Evolutionary conservation across 2,888 invertebrate species (phyloP).

Genomic region (Stenurella melanura): DNA sequence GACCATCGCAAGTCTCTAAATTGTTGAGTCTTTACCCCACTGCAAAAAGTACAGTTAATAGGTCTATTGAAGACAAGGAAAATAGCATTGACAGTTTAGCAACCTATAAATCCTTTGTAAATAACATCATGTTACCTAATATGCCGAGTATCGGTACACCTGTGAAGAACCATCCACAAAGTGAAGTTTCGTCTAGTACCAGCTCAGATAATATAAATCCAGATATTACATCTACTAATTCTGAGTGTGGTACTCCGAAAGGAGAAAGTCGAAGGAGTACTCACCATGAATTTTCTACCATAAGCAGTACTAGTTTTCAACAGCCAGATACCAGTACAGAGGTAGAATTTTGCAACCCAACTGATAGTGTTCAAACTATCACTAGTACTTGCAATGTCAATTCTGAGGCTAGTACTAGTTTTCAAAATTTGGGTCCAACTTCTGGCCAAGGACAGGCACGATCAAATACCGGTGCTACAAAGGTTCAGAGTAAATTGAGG

Average conservation of each 20-base stretch:
- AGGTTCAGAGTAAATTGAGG: not conserved
- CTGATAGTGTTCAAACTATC: slow-evolving; percentile 46
- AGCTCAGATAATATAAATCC: slow-evolving; percentile 16
- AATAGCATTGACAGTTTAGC: not conserved
- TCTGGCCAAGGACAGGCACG: not conserved
- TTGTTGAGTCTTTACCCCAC: slow-evolving; percentile 41
- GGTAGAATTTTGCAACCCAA: slow-evolving; percentile 51
- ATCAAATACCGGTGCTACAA: not conserved
- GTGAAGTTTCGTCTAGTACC: slow-evolving; percentile 28
- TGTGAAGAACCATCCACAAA: slow-evolving; percentile 52
- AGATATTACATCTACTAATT: not conserved
- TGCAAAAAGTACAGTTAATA: not conserved
- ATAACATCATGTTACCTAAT: slow-evolving; percentile 65
- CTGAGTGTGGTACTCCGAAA: not conserved
- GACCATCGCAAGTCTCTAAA: slow-evolving; percentile 41
- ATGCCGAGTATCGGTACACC: slow-evolving; percentile 68
- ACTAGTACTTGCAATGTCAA: slow-evolving; percentile 8
- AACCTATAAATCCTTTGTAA: not conserved
- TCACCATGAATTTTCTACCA: slow-evolving; percentile 52
- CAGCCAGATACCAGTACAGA: slow-evolving; percentile 50
- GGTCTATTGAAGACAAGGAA: not conserved
- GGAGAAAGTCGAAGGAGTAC: slow-evolving; percentile 9
- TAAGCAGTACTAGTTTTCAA: slow-evolving; percentile 54
- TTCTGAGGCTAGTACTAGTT: not conserved
- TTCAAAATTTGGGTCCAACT: not conserved